phyloP scores from a whole-genome alignment of 1,140 invertebrate genomes.

The Bombus vancouverensis region DNA sequence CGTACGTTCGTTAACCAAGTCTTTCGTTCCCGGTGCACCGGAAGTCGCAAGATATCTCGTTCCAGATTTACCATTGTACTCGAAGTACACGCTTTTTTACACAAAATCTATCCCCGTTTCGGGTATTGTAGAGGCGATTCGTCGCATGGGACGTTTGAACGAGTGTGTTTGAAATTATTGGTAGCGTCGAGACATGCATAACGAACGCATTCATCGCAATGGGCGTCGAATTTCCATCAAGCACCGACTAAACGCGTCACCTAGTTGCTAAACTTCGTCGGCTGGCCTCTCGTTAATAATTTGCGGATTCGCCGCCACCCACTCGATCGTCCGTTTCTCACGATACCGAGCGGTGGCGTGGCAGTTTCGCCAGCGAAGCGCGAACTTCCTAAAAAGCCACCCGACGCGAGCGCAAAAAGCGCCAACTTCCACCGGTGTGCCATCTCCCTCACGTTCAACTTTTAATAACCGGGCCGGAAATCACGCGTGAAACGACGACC shows the following conservation, averaged over 20 bases:
- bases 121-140: neutral
- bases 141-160: neutral
- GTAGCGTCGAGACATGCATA: conserved; percentile 16
- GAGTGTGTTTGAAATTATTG: neutral
- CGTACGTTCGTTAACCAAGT: too few species aligned
- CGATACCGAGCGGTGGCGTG: conserved; percentile 11
- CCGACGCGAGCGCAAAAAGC: conserved; percentile 6
- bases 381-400: conserved; percentile 45
- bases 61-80: neutral
- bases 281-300: conserved; percentile 47
- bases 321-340: conserved; percentile 10
- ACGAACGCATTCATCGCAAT: conserved; percentile 40
- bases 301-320: neutral
- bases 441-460: conserved; percentile 6
- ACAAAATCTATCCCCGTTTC: neutral
- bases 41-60: neutral
- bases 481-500: conserved; percentile 14
- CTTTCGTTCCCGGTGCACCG: too few species aligned
- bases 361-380: conserved; percentile 4
- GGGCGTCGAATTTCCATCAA: conserved; percentile 36
- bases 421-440: neutral
- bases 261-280: conserved; percentile 35
- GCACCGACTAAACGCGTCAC: conserved; percentile 20
- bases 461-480: conserved; percentile 41
- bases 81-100: neutral